phyloP scores from a whole-genome alignment of 2,888 invertebrate genomes.

The Sisyra terminalis region DNA sequence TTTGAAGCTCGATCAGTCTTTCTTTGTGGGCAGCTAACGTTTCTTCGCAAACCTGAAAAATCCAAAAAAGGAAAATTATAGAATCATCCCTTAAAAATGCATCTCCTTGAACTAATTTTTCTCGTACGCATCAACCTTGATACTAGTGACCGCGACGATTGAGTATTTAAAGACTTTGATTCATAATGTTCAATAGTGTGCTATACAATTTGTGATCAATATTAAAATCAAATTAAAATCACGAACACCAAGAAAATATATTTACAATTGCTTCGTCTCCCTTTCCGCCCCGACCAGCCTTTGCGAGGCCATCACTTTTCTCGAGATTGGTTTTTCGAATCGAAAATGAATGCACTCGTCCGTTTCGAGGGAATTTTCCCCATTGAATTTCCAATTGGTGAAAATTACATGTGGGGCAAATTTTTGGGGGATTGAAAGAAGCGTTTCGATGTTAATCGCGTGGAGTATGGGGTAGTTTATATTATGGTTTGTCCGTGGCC shows the following conservation, averaged over 20 bases:
- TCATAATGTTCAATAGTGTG: neutral
- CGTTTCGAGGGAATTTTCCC: too few relatives aligned
- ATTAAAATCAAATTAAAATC: constrained; percentile 5
- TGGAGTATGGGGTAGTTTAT: too few relatives aligned
- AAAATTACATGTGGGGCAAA: too few relatives aligned
- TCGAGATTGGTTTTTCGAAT: too few relatives aligned
- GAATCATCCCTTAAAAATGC: neutral
- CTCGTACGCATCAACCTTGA: constrained; percentile 1
- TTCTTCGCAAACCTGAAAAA: constrained; percentile 59
- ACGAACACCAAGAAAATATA: neutral
- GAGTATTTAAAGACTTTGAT: neutral
- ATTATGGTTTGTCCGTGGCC: too few relatives aligned
- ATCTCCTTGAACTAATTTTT: neutral
- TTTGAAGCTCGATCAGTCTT: constrained; percentile 47
- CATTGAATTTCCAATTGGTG: too few relatives aligned
- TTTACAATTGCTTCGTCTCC: too few relatives aligned
- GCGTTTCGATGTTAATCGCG: too few relatives aligned
- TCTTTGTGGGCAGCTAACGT: constrained; percentile 54
- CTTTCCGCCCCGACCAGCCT: too few relatives aligned
- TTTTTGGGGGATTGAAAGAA: too few relatives aligned
- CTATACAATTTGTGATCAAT: neutral
- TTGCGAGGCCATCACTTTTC: too few relatives aligned
- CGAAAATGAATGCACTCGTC: too few relatives aligned
- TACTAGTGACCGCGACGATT: constrained; percentile 1
- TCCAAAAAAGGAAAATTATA: constrained; percentile 7